Base-by-base conservation (phyloP, 2,888 invertebrate genomes). In the Melinaea marsaeus region DNA sequence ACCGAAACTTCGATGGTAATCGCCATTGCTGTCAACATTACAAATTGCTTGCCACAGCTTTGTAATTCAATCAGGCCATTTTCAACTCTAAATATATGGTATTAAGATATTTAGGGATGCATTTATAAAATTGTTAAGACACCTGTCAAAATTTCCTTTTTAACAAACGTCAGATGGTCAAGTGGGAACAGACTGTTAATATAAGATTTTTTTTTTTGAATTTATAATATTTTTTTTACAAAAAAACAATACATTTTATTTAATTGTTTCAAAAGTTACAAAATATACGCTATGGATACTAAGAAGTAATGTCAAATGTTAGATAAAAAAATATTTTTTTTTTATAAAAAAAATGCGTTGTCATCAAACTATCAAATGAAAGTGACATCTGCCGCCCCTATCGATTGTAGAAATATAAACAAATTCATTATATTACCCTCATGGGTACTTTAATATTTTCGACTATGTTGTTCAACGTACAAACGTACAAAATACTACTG, bases 371-470 rank as follows among this genome's bases (percentile, higher is more conserved):
- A n/a, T 57, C 47, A 58, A 45, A 59, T 57, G 35, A 58, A 32
- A 35, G 51, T 13, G 54, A 65, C 82, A 82, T 81, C 82, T 82
- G 82, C 75, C 77, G 71, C 82, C 82, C 82, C 75, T 81, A 82
- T 81, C 73, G 47, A n/a, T 32, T 55, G 37, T 71, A 77, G 62
- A 71, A 68, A 65, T 60, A 65, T 51, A 51, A 63, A 65, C 66
- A 64, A 22, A 48, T 61, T 60, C 51, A 55, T 57, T 57, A 32
- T 37, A 3, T 3, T 32, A 51, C 51, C 51, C 51, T 51, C 51
- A 51, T 51, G 51, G 9, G 3, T 9, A 42, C 9, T 37, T 37
- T 37, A 37, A 37, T 37, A 37, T 37, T 37, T 37, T 5, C 5
- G 37, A 6, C 5, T 7, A 37, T 37, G 4, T 37, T 37, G 2